A percentile compares a stretch with the other conserved stretches of the same genome.
phyloP scores from a whole-genome alignment of 2,888 invertebrate species.

The Mimachlamys varia region DNA sequence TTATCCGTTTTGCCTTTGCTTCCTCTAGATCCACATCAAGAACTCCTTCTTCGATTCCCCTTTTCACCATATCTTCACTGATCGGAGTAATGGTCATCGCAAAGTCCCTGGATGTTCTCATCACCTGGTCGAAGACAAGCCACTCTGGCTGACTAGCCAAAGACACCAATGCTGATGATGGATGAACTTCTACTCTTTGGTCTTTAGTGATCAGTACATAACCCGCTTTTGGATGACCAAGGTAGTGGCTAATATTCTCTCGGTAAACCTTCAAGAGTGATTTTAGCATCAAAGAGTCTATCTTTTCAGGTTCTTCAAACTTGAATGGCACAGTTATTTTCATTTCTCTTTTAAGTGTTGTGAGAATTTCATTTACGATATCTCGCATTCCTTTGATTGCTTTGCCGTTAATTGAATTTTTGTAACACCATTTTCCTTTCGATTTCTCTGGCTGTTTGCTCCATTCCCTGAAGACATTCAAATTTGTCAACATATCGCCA shows the following conservation, averaged over 20 bases:
- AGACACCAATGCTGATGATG: conserved; percentile 69
- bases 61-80: conserved; percentile 62
- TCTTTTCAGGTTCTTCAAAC: conserved; percentile 50
- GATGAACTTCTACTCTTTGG: conserved; percentile 70
- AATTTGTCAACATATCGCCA: conserved; percentile 74
- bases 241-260: conserved; percentile 68
- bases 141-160: conserved; percentile 68
- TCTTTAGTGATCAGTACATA: conserved; percentile 63
- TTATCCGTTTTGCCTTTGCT: conserved; percentile 58
- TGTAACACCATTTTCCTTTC: conserved; percentile 74
- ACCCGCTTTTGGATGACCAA: conserved; percentile 72
- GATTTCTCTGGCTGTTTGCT: conserved; percentile 60
- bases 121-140: conserved; percentile 70
- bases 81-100: conserved; percentile 72
- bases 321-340: conserved; percentile 52
- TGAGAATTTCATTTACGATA: conserved; percentile 65
- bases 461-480: conserved; percentile 75
- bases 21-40: conserved; percentile 57
- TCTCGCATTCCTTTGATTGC: conserved; percentile 71
- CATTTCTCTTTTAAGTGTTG: conserved; percentile 65
- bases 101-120: conserved; percentile 71
- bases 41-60: conserved; percentile 51
- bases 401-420: conserved; percentile 79
- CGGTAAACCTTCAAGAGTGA: conserved; percentile 68
- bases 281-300: conserved; percentile 29